Conservation (phyloP, 2,113 vertebrate species). For the Perccottus glenii region DNA sequence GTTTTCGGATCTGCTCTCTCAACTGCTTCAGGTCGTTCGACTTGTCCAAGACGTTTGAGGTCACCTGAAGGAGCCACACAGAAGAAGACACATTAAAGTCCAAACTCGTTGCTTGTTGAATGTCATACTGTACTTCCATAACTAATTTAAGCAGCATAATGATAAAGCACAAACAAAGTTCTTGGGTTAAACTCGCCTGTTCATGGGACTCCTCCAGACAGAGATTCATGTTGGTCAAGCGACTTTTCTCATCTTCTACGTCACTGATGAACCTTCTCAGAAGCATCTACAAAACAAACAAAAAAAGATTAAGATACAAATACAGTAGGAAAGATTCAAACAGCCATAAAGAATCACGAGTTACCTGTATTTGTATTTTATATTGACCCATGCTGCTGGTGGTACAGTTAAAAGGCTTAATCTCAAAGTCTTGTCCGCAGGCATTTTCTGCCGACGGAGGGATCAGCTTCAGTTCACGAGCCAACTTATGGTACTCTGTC, state of each 20-base stretch:
- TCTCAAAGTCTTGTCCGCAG: slow-evolving; percentile 89
- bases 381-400: slow-evolving; percentile 80
- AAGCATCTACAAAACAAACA: slow-evolving; percentile 62
- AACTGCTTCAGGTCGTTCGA: slow-evolving; percentile 76
- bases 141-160: no score
- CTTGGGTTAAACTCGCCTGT: slow-evolving; percentile 60
- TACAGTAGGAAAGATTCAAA: not conserved
- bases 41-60: slow-evolving; percentile 76
- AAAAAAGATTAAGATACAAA: not conserved
- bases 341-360: not conserved
- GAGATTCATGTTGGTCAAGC: slow-evolving; percentile 67
- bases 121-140: no score
- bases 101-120: no score
- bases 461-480: slow-evolving; percentile 93
- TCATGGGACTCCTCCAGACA: slow-evolving; percentile 75
- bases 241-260: slow-evolving; percentile 78
- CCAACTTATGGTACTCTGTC: slow-evolving; percentile 90
- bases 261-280: slow-evolving; percentile 74
- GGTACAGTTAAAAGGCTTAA: slow-evolving; percentile 84
- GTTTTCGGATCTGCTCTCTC: slow-evolving; percentile 77
- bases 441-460: slow-evolving; percentile 90
- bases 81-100: no score
- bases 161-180: no score
- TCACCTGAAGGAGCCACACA: slow-evolving; percentile 60
- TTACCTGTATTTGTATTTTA: slow-evolving; percentile 87